Base-by-base conservation (phyloP, 2,797 vertebrate species). In the Urosaurus nigricauda region DNA sequence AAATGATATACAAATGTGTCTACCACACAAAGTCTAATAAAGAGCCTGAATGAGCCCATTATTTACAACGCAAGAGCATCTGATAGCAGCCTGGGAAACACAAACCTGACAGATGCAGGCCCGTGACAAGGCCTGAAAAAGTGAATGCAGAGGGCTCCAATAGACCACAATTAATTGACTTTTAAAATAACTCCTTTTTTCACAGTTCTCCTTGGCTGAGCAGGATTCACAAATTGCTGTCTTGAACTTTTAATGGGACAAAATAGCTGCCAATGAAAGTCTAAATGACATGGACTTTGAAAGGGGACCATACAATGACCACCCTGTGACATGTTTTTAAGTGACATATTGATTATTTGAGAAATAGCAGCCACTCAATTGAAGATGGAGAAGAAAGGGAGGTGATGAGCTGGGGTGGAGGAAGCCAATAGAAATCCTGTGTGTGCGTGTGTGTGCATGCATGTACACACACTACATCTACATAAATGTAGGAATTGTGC, bases 191-290 rank as follows among this genome's bases (percentile, higher is more conserved):
- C 90, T 95, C 85, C 93, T 96, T 95, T 93, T 96, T 93, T 94
- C 91, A 89, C 94, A 93, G 95, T 96, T 97, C 96, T 96, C 85
- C 95, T 94, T 94, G 95, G 95, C 96, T 96, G 94, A 96, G 96
- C 96, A 96, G 94, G 92, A 94, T 94, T 97, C 97, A 97, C 97
- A 97, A 98, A 98, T 97, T 97, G 95, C 95, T 95, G 94, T 94
- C 96, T 96, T 97, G 95, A 96, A 96, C 96, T 96, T 97, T 97
- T 96, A 96, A 94, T 94, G 94, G 94, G 91, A 96, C 94, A 97
- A 97, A 97, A 97, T 96, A 96, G 96, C 95, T 95, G 95, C 95
- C 96, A 97, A 94, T 97, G 96, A 98, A 98, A 97, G 96, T 96
- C 94, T 97, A 97, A 97, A 97, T 96, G 96, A 96, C 95, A 93